Percentiles rank a stretch among this genome's conserved stretches.
These are phyloP conservation scores for Gari tellinella DNA, from an alignment of 2,888 invertebrate genomes.

Conservation along the genomic window DNA sequence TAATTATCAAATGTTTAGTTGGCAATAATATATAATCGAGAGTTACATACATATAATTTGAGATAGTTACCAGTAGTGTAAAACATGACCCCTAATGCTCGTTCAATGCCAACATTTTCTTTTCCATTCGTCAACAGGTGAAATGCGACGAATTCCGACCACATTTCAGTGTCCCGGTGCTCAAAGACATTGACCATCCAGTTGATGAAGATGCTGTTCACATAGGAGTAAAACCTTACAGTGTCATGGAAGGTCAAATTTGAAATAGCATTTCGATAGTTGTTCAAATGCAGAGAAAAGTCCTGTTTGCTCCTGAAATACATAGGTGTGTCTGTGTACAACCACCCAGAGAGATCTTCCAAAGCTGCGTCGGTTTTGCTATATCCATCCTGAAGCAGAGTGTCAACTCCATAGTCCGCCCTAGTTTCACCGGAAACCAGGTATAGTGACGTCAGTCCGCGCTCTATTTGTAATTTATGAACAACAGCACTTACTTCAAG, in stretches of 20 bases:
- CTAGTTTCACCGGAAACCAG: conserved; percentile 10
- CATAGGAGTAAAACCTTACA: conserved; percentile 9
- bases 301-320: neutral
- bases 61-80: conserved; percentile 29
- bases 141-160: conserved; percentile 42
- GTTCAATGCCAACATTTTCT: conserved; percentile 29
- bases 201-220: conserved; percentile 4
- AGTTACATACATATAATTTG: no score
- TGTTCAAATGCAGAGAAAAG: conserved; percentile 1
- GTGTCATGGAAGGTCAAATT: neutral
- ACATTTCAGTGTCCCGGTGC: conserved; percentile 29
- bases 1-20: no score
- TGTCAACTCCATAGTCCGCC: neutral
- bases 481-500: conserved; percentile 31
- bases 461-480: conserved; percentile 31
- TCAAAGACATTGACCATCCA: conserved; percentile 35
- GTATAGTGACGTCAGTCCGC: conserved; percentile 29
- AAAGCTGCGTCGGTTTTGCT: conserved; percentile 24
- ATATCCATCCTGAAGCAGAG: conserved; percentile 10
- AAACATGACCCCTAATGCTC: conserved; percentile 32
- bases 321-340: neutral
- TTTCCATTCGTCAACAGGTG: conserved; percentile 44
- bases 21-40: no score
- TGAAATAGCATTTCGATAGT: conserved; percentile 10
- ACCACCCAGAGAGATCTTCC: conserved; percentile 16